phyloP scores from a whole-genome alignment of 2,888 invertebrate genomes.

The Standfussiana lucernea region DNA sequence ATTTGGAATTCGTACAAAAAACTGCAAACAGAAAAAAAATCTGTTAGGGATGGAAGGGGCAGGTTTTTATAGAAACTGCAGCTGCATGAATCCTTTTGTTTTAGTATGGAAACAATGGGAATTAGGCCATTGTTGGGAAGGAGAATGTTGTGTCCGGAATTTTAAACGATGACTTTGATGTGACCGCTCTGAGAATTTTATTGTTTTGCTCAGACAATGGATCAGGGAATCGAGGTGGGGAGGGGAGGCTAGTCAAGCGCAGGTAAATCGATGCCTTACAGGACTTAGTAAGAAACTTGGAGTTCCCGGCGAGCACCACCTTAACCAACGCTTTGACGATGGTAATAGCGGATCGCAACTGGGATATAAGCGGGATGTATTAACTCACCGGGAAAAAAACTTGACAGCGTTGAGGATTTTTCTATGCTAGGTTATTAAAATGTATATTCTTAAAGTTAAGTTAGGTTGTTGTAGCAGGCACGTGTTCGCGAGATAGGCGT shows the following conservation, averaged over 20 bases:
- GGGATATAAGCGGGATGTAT: background rate
- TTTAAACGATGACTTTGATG: background rate
- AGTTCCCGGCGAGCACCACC: too few species aligned
- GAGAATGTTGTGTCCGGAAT: conserved; percentile 1
- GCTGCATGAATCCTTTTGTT: conserved; percentile 6
- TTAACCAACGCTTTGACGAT: background rate
- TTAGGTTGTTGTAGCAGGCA: too few species aligned
- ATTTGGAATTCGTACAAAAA: too few species aligned
- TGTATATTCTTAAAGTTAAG: too few species aligned
- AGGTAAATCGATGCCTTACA: conserved; percentile 1
- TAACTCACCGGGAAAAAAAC: background rate
- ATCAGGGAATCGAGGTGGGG: background rate
- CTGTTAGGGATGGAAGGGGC: background rate
- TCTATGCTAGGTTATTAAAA: background rate
- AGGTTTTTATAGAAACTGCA: background rate
- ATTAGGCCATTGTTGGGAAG: background rate
- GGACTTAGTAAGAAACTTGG: background rate
- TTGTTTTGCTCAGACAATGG: background rate
- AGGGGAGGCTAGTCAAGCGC: background rate
- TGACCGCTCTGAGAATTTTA: conserved; percentile 8
- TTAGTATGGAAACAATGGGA: background rate
- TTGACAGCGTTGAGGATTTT: background rate
- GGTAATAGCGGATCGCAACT: too few species aligned
- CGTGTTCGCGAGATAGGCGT: too few species aligned
- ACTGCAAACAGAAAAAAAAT: background rate